Conservation (phyloP, 2,113 vertebrate species). For the Syngnathus scovelli region DNA sequence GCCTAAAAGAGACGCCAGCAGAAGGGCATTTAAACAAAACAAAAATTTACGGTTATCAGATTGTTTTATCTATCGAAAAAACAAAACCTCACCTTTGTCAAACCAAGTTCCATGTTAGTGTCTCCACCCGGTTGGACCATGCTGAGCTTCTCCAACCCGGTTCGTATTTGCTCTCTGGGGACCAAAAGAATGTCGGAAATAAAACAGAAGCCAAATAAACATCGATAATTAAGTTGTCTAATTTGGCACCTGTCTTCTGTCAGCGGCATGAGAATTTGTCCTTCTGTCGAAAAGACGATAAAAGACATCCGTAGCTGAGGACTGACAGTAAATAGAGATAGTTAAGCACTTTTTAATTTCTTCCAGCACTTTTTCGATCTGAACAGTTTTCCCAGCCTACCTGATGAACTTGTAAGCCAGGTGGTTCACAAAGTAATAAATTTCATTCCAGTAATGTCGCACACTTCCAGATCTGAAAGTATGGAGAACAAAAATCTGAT, state of each 20-base stretch:
- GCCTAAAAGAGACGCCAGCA: slow-evolving; percentile 76
- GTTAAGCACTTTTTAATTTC: background rate
- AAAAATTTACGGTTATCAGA: slow-evolving; percentile 2
- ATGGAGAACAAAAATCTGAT: no score
- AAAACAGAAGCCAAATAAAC: background rate
- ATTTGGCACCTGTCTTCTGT: slow-evolving; percentile 88
- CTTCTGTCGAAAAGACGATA: slow-evolving; percentile 92
- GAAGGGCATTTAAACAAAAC: slow-evolving; percentile 24
- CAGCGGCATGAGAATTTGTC: slow-evolving; percentile 83
- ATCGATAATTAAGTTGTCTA: background rate
- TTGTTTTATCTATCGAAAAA: slow-evolving; percentile 12
- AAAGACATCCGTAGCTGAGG: slow-evolving; percentile 98
- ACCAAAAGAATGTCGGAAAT: background rate
- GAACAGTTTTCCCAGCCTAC: slow-evolving; percentile 53
- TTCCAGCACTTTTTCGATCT: background rate
- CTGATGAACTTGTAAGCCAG: slow-evolving; percentile 94
- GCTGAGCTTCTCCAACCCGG: slow-evolving; percentile 85
- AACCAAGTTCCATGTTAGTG: slow-evolving; percentile 92
- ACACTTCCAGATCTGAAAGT: slow-evolving; percentile 88
- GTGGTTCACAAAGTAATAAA: slow-evolving; percentile 94
- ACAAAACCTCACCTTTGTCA: slow-evolving; percentile 78
- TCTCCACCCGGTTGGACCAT: slow-evolving; percentile 90
- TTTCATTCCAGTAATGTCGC: slow-evolving; percentile 94
- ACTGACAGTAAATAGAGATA: slow-evolving; percentile 53
- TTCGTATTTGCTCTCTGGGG: slow-evolving; percentile 88